phyloP scores from a whole-genome alignment of 2,113 vertebrate genomes.

The Elachura formosa region DNA sequence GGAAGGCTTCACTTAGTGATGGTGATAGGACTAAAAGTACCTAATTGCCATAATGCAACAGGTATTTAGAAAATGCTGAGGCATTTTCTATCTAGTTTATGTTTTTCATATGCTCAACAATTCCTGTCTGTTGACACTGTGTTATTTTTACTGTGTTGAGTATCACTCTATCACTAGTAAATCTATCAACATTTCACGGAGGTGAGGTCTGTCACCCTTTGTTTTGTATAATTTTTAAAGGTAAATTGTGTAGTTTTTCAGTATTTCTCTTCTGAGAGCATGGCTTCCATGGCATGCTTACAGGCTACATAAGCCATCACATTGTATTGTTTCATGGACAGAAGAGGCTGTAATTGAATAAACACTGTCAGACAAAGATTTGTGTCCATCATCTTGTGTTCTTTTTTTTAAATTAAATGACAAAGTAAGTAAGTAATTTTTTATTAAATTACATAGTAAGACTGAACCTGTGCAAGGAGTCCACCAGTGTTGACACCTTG shows the following conservation, averaged over 20 bases:
- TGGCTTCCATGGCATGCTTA: neutral
- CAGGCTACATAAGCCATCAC: neutral
- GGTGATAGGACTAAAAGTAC: neutral
- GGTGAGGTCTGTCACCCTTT: neutral
- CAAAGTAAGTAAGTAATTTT: no score
- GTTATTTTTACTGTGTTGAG: neutral
- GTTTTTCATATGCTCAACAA: neutral
- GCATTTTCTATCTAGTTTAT: neutral
- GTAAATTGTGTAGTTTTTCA: neutral
- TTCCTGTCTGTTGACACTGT: neutral
- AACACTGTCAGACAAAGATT: neutral
- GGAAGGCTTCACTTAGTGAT: neutral
- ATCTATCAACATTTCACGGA: neutral
- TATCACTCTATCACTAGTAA: neutral
- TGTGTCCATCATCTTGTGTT: neutral
- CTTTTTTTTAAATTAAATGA: no score
- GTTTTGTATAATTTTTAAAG: neutral
- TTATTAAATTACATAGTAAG: neutral
- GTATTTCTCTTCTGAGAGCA: neutral
- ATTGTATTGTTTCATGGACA: neutral
- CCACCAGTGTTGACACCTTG: neutral
- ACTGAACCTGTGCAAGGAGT: neutral
- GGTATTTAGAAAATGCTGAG: neutral
- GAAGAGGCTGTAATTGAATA: neutral
- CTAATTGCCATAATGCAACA: neutral